Evolutionary conservation across 2,888 invertebrate genomes (phyloP), one percentile per base, ranked within the genome.

Genomic region (Acrobasis consociella): DNA sequence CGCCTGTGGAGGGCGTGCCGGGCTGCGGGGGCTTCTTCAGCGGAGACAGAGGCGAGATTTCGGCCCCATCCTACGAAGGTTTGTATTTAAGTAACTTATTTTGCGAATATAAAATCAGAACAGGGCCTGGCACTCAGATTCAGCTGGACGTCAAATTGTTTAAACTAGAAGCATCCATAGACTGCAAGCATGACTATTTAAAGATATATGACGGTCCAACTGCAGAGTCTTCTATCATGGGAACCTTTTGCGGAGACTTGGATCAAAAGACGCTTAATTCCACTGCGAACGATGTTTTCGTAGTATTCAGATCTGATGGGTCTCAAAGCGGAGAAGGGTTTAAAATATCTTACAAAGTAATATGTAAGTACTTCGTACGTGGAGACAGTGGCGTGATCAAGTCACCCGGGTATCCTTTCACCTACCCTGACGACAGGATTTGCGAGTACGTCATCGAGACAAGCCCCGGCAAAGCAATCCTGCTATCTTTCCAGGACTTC

Each of bases 21-120:
- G 97, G 97, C 1, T 98, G 98, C 80, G 97, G 97, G 1, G 97
- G 97, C 0, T 85, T 94, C 46, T 95, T 93, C 68, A 97, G 97
- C 0, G 74, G 86, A 5, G 89, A 93, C 7, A 85, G 81, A 64
- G 97, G 96, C 1, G 93, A 93, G 71, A 94, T 98, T 17, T 80
- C 82, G 1, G 94, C 96, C 0, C 97, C 97, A 0, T 89, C 89
- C 16, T 83, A 84, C 55, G 87, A 93, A 64, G 93, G 93, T 9
- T 83, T 81, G 7, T 95, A 96, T 76, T 79, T 92, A 0, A 83
- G 93, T 62, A 93, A 94, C 67, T 76, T 95, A 59, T 81, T 94
- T 58, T 98, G 98, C 77, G 97, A 97, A 72, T 98, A 97, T 92
- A 93, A 95, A 73, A 97, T 98, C 69, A 94, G 94, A 70, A 90